These are phyloP conservation scores for Phortica okadai DNA, from an alignment of 2,888 invertebrate species.

Conservation along the genomic window DNA sequence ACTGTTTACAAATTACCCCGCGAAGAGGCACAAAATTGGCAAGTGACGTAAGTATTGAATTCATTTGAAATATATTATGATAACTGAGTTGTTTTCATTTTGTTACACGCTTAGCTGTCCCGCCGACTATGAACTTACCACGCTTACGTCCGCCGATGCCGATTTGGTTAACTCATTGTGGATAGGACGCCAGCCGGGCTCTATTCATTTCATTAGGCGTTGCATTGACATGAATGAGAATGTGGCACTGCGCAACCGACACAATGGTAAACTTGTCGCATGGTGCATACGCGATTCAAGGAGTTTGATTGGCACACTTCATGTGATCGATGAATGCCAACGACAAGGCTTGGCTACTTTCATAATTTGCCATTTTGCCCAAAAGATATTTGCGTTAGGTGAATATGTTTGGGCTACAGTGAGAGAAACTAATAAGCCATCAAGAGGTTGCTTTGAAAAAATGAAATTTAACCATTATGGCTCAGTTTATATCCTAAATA, in stretches of 20 bases:
- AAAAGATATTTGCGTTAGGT: neutral
- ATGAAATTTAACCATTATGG: neutral
- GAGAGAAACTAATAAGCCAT: too few species aligned
- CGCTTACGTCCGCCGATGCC: constrained; percentile 33
- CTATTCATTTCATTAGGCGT: constrained; percentile 50
- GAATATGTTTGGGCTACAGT: neutral
- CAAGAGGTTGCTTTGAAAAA: too few species aligned
- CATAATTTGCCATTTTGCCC: neutral
- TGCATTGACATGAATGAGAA: constrained; percentile 52
- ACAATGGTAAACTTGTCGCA: constrained; percentile 50
- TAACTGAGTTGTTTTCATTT: neutral
- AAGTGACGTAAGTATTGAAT: neutral
- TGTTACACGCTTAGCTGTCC: neutral
- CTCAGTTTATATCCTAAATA: neutral
- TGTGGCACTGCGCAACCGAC: constrained; percentile 51
- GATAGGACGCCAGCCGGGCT: constrained; percentile 55
- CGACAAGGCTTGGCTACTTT: neutral
- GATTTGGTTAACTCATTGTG: constrained; percentile 49
- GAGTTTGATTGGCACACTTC: neutral
- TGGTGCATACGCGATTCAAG: constrained; percentile 45
- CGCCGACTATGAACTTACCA: neutral
- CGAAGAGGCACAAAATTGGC: constrained; percentile 1
- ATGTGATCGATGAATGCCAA: neutral
- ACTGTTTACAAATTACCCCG: too few species aligned
- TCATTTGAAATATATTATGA: neutral